Evolutionary conservation across 2,888 invertebrate genomes (phyloP), one percentile per base, ranked within the genome.

Genomic region (Pharmacophagus antenor): DNA sequence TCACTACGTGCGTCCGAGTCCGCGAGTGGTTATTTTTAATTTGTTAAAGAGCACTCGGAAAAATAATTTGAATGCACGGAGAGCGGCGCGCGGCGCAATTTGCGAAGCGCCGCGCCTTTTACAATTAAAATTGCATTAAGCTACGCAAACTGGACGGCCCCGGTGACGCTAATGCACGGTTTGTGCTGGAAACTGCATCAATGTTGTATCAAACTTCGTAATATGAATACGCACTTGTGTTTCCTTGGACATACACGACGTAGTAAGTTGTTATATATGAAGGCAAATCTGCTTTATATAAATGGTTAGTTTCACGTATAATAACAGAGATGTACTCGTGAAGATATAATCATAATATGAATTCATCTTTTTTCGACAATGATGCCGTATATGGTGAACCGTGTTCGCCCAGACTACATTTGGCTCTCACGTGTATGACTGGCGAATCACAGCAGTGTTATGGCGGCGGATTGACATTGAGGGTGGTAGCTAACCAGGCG

Each of bases 101-200:
- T 79, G 84, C 78, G 71, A 44, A 25, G 3, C 12, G 77, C 76
- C 87, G 79, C 88, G 76, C 88, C 88, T 88, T 74, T 85, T 83
- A 88, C 85, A 89, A 88, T 88, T 90, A 90, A 89, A 89, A 89
- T 90, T 89, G 87, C 89, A 89, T 89, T 89, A 89, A 83, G 77
- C 76, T 6, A 72, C 71, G 77, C 82, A 79, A 80, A 82, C 78
- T 81, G 73, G 74, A 75, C 65, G 77, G 72, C 73, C 69, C 66
- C 84, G 85, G 85, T 83, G 83, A 76, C 67, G 71, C 77, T 85
- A 85, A 86, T 88, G 83, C 79, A 76, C 71, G 77, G 79, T 82
- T 79, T 80, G n/a, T 79, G 72, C 76, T 79, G 79, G 77, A 85
- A 88, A 85, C 82, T 72, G 68, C 74, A 77, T 49, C 64, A 53